Conservation (phyloP, 2,888 invertebrate genomes). For the Bombylius discolor region DNA sequence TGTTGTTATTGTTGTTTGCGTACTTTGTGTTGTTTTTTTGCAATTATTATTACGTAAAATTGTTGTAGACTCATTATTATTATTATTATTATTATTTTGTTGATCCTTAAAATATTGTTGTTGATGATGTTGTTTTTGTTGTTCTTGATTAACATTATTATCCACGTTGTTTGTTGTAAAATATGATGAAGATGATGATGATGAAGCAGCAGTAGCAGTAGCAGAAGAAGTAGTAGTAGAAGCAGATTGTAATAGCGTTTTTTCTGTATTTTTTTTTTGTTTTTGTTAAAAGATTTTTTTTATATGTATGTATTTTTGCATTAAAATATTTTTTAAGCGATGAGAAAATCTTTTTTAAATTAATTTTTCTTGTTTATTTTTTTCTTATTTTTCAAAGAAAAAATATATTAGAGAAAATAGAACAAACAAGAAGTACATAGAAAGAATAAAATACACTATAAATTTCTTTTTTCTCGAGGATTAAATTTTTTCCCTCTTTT, state of each 20-base stretch:
- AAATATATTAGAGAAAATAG: no score
- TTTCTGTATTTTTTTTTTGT: constrained; percentile 18
- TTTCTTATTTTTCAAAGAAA: no score
- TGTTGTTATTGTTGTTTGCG: constrained; percentile 8
- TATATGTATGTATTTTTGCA: no score
- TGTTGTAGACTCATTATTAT: not conserved
- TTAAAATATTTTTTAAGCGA: no score
- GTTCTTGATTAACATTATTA: constrained; percentile 19
- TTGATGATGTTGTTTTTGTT: constrained; percentile 10
- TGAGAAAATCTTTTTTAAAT: no score
- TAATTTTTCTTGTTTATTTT: no score
- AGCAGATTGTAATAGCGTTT: constrained; percentile 15
- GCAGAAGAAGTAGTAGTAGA: constrained; percentile 1
- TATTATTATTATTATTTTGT: not conserved
- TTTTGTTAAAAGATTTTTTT: no score
- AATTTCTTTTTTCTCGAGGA: no score
- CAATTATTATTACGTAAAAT: constrained; percentile 12
- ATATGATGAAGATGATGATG: constrained; percentile 13
- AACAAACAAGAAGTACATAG: no score
- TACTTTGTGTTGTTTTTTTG: constrained; percentile 11
- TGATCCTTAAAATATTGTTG: not conserved
- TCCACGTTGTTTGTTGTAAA: not conserved
- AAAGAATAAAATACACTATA: no score
- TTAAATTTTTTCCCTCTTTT: no score
- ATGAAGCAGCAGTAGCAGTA: no score